Percentiles rank a stretch among this genome's conserved stretches.
Conservation (phyloP, 2,888 invertebrate species). For the Acronicta alni region DNA sequence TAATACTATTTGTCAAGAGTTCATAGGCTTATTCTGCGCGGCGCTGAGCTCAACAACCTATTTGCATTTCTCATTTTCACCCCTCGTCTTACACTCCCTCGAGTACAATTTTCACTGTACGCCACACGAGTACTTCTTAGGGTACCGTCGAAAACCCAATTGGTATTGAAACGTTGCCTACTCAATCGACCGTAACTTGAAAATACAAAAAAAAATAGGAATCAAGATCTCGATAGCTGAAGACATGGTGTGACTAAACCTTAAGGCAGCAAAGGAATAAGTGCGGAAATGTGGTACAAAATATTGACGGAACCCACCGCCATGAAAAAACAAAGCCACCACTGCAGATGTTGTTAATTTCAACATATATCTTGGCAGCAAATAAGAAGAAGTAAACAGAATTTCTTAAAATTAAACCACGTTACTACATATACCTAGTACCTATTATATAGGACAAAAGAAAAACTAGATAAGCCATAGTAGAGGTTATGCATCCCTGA, state of each 20-base stretch:
- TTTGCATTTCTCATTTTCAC: conserved; percentile 87
- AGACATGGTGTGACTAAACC: conserved; percentile 10
- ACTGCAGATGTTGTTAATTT: conserved; percentile 47
- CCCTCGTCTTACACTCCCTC: conserved; percentile 77
- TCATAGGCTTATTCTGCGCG: conserved; percentile 79
- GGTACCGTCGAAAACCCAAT: conserved; percentile 56
- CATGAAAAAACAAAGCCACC: conserved; percentile 21
- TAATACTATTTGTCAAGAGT: conserved; percentile 81
- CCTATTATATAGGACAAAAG: too few relatives aligned
- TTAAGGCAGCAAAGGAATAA: conserved; percentile 4
- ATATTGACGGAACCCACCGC: conserved; percentile 37
- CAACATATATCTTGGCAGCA: conserved; percentile 29
- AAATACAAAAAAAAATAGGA: conserved; percentile 16
- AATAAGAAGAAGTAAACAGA: conserved; percentile 42
- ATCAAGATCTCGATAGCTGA: conserved; percentile 10
- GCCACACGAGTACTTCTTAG: conserved; percentile 68
- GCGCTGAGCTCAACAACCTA: conserved; percentile 78
- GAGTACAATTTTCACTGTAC: conserved; percentile 78
- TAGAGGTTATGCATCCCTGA: too few relatives aligned
- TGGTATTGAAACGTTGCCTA: conserved; percentile 46
- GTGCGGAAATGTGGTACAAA: neutral
- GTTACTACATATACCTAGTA: conserved; percentile 15
- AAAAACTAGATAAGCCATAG: too few relatives aligned
- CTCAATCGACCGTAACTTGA: conserved; percentile 9
- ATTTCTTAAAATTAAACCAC: conserved; percentile 41